Base-by-base conservation (phyloP, 2,113 vertebrate genomes). In the Cyprinus carpio region DNA sequence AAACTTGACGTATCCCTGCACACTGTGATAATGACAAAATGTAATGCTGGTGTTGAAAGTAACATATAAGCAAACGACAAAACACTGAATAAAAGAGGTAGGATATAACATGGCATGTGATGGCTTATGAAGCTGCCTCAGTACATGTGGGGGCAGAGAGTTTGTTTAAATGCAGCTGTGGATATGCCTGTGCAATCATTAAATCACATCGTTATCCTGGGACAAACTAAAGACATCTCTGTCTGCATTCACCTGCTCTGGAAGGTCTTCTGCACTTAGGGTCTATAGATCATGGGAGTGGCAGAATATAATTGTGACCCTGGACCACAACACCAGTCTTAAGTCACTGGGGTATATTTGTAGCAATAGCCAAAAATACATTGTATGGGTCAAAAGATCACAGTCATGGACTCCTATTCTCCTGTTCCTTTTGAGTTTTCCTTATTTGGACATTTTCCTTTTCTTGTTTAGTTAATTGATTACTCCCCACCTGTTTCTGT, bases 21-120 rank as follows among this genome's bases (percentile, higher is more conserved):
- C 20, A 54, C 29, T 40, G 58, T 34, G 58, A n/a, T 60, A 60
- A 60, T 60, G 58, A 71, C 67, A 71, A 37, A 4, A 69, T 34
- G 13, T 9, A 31, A 71, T 9, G 31, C 67, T 37, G 34, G 31
- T 40, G 69, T 40, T 40, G 69, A 34, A 40, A 40, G 69, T 40
- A 72, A 72, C 34, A 72, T n/a, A 72, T n/a, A 72, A 72, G 34
- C 69, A 72, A 72, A 72, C 69, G 40, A 72, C 69, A 40, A 12
- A 72, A 40, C 20, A 4, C 18, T 23, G 67, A 71, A 23, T 23
- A 71, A 34, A 71, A 51, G 49, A 51, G 49, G 49, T 51, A 51
- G 49, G 49, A 1, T 51, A 51, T 51, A 16, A 51, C 49, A 51
- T 5, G 49, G 49, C 49, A 16, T 51, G 49, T 16, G 4, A 51